phyloP scores from a whole-genome alignment of 2,113 vertebrate species.

The Dolichotis patagonum region DNA sequence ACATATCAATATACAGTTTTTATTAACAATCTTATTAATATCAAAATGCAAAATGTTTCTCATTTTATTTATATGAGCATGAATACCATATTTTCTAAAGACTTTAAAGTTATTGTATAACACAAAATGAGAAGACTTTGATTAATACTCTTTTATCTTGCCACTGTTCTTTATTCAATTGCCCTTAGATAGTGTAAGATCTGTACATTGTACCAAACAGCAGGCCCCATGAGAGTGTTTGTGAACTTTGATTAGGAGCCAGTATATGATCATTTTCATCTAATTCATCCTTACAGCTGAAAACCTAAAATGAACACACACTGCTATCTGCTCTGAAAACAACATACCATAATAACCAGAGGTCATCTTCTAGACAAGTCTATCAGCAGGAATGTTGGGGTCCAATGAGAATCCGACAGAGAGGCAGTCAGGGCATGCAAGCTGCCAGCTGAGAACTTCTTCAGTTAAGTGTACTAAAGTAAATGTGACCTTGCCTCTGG shows the following conservation, averaged over 20 bases:
- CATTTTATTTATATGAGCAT: not conserved
- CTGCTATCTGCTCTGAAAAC: constrained; percentile 82
- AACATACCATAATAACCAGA: constrained; percentile 82
- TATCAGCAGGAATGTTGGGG: constrained; percentile 71
- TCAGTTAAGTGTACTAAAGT: constrained; percentile 78
- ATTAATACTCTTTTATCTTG: constrained; percentile 1
- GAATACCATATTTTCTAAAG: not conserved
- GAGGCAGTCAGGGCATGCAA: constrained; percentile 77
- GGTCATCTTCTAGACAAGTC: constrained; percentile 82
- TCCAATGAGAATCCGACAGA: constrained; percentile 78
- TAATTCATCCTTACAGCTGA: constrained; percentile 70
- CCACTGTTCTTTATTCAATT: constrained; percentile 13
- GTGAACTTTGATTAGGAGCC: constrained; percentile 77
- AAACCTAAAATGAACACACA: constrained; percentile 72
- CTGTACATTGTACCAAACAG: constrained; percentile 48
- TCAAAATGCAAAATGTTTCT: constrained; percentile 14
- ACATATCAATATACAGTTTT: not conserved
- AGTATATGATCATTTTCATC: constrained; percentile 69
- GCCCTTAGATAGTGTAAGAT: constrained; percentile 12
- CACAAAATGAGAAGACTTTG: not conserved
- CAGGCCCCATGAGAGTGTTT: constrained; percentile 63
- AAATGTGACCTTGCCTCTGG: constrained; percentile 86
- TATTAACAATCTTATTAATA: not conserved
- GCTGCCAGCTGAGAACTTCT: constrained; percentile 81
- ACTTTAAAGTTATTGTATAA: not conserved